Percentiles rank a stretch among this genome's conserved stretches.
Evolutionary conservation across 1,140 invertebrate species (phyloP).

Genomic region (Drusus annulatus): DNA sequence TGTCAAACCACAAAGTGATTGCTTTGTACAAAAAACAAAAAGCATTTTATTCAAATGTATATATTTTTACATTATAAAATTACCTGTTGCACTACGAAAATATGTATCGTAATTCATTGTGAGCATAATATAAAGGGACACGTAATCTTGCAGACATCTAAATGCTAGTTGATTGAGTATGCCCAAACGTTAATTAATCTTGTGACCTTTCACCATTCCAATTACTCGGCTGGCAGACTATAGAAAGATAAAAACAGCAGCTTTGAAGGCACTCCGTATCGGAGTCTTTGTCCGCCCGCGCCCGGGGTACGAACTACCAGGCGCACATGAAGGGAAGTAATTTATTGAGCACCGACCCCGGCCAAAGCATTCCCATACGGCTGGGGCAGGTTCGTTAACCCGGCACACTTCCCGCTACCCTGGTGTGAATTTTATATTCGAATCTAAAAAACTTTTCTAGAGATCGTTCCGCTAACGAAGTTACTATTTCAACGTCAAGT

Average conservation of each 20-base stretch:
- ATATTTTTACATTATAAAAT: no score
- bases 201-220: conserved; percentile 14
- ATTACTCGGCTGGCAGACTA: conserved; percentile 6
- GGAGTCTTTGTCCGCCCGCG: conserved; percentile 5
- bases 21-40: no score
- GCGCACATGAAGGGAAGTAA: conserved; percentile 32
- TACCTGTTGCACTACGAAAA: no score
- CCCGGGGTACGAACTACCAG: not conserved
- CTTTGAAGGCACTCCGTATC: not conserved
- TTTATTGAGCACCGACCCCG: conserved; percentile 41
- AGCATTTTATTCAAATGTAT: no score
- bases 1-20: no score
- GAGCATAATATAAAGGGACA: no score
- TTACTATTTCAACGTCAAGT: no score
- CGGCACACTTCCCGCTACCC: conserved; percentile 33
- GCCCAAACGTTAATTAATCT: not conserved
- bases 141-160: no score
- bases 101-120: no score
- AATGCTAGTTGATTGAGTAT: no score
- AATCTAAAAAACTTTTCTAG: not conserved
- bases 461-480: no score
- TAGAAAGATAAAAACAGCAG: not conserved
- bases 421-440: not conserved
- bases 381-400: conserved; percentile 33
- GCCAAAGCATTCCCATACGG: conserved; percentile 22